phyloP scores from a whole-genome alignment of 2,888 invertebrate species.

The Napeogenes sylphis region DNA sequence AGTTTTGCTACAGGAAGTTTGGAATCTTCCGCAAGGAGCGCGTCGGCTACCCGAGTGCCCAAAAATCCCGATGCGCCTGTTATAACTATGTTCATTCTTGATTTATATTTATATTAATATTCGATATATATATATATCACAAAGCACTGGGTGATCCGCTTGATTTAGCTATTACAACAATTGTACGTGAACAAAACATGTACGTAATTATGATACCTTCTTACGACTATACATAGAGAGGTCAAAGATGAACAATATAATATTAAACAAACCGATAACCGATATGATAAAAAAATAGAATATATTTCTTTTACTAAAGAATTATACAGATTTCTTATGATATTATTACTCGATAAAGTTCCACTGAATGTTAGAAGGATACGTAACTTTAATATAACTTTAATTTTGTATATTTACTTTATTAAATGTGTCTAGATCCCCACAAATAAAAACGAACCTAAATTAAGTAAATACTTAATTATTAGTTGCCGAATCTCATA shows the following conservation, averaged over 20 bases:
- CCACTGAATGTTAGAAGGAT: too few relatives aligned
- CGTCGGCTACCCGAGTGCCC: conserved; percentile 47
- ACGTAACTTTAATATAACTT: too few relatives aligned
- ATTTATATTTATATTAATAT: background rate
- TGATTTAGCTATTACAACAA: background rate
- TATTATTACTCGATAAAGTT: too few relatives aligned
- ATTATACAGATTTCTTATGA: background rate
- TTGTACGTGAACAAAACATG: background rate
- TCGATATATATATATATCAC: background rate
- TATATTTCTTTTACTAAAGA: background rate
- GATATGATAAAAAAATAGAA: background rate
- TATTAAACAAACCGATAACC: conserved; percentile 5
- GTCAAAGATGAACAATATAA: conserved; percentile 2
- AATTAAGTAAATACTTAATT: too few relatives aligned
- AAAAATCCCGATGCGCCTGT: conserved; percentile 60
- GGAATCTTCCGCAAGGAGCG: conserved; percentile 38
- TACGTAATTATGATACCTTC: background rate
- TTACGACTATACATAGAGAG: background rate
- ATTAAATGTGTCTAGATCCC: too few relatives aligned
- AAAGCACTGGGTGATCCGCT: background rate
- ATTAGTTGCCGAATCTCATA: too few relatives aligned
- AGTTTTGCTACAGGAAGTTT: conserved; percentile 41
- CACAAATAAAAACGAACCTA: too few relatives aligned
- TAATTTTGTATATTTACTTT: too few relatives aligned
- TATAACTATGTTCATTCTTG: conserved; percentile 52